A percentile compares a stretch with the other conserved stretches of the same genome.
Evolutionary conservation across 1,140 invertebrate genomes (phyloP).

Genomic region (Brachionus plicatilis): DNA sequence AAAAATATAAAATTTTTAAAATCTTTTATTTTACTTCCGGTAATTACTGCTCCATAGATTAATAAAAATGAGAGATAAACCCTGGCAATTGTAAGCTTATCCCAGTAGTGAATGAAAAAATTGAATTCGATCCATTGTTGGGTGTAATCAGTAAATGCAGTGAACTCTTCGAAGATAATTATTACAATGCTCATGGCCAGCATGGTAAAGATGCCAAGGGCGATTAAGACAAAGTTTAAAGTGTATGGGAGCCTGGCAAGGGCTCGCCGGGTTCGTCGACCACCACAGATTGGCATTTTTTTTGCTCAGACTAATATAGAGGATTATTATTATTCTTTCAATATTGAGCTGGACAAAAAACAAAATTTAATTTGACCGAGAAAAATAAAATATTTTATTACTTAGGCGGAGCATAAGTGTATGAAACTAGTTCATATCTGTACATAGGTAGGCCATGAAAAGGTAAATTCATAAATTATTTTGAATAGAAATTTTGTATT

Average conservation of each 20-base stretch:
- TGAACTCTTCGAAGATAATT: constrained; percentile 39
- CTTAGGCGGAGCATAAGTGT: not conserved
- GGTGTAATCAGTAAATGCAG: constrained; percentile 35
- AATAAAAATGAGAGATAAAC: constrained; percentile 15
- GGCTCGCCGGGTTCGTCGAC: not conserved
- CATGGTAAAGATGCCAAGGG: not conserved
- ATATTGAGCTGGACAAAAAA: not conserved
- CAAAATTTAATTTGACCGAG: not conserved
- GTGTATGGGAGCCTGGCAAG: not conserved
- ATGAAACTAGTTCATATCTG: not conserved
- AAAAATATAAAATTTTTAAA: not conserved
- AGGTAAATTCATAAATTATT: not conserved
- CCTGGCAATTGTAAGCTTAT: constrained; percentile 30
- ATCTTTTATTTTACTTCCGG: not conserved
- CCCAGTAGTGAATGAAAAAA: constrained; percentile 41
- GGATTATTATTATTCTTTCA: not conserved
- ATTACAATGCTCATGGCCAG: constrained; percentile 5
- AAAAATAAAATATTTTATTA: constrained; percentile 5
- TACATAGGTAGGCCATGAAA: not conserved
- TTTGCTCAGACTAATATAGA: not conserved
- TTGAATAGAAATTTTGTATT: not conserved
- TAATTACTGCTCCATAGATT: constrained; percentile 31
- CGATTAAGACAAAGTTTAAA: constrained; percentile 20
- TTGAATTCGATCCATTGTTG: constrained; percentile 40
- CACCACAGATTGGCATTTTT: constrained; percentile 16